A percentile compares a stretch with the other conserved stretches of the same genome.
phyloP scores from a whole-genome alignment of 2,888 invertebrate genomes.

The Drosophila mayaguana region DNA sequence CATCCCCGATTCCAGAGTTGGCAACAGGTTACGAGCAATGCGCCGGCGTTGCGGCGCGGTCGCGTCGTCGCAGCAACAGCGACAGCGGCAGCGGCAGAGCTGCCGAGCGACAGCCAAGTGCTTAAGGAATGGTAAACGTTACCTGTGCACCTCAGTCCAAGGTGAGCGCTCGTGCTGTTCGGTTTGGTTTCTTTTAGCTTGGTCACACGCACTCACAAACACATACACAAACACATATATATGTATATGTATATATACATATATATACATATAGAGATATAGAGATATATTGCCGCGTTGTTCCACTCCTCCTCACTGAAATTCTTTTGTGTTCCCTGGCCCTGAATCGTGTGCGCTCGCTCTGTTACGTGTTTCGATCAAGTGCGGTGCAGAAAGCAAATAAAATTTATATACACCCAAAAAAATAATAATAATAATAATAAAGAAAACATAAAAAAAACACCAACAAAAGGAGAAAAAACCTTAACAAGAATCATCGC shows the following conservation, averaged over 20 bases:
- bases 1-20: conserved; percentile 48
- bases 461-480: conserved; percentile 14
- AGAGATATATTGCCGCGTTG: conserved; percentile 36
- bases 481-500: conserved; percentile 30
- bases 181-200: conserved; percentile 61
- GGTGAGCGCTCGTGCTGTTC: conserved; percentile 84
- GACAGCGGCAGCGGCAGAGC: conserved; percentile 1
- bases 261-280: neutral
- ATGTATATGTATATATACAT: neutral
- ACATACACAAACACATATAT: neutral
- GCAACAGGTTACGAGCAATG: conserved; percentile 31
- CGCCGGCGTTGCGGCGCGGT: conserved; percentile 15
- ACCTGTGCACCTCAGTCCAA: conserved; percentile 83
- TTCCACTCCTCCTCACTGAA: conserved; percentile 32
- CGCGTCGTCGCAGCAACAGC: conserved; percentile 40
- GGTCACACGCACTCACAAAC: conserved; percentile 6
- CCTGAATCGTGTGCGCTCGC: conserved; percentile 25
- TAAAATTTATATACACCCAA: conserved; percentile 40
- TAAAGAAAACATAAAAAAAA: conserved; percentile 20
- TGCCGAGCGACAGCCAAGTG: conserved; percentile 61
- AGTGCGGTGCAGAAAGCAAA: conserved; percentile 54
- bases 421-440: conserved; percentile 26
- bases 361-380: conserved; percentile 45
- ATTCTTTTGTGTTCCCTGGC: conserved; percentile 47
- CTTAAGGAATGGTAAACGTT: conserved; percentile 84